Base-by-base conservation (phyloP, 2,113 vertebrate genomes). In the Elachura formosa region DNA sequence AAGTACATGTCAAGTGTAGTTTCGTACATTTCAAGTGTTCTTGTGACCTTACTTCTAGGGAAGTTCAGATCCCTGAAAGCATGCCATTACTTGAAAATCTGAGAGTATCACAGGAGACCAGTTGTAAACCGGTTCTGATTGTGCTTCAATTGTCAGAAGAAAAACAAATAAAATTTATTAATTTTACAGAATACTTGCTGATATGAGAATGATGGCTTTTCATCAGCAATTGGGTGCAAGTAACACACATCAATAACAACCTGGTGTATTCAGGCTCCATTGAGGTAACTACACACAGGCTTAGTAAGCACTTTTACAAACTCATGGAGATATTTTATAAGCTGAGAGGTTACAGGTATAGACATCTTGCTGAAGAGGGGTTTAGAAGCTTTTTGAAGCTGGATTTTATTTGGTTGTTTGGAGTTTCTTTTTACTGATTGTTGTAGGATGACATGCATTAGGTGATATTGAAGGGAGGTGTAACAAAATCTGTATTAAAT, bases 1-100 rank as follows among this genome's bases (percentile, higher is more conserved):
- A 84, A n/a, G n/a, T n/a, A n/a, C n/a, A 82, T 78, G 34, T 56
- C 85, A 83, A 76, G 11, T 78, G 93, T 36, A 43, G 33, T 34
- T 76, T 76, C 6, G 2, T 62, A 10, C 4, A 3, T 58, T 76
- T 62, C 19, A 73, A 83, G 8, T 54, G 22, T 17, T 86, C 55
- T 38, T 62, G 43, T 84, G 66, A 91, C 56, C 29, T 79, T 78
- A 43, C 36, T 33, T 26, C 28, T 41, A 72, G 49, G 19, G 76
- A 89, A 87, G 28, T 49, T 61, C 25, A 66, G 11, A 7, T 61
- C 62, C 58, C 83, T 49, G 29, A 64, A 93, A 73, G 31, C 15
- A 12, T n/a, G 26, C 5, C 4, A 7, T 45, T 36, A n/a, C 40
- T 48, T 45, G 33, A 93, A 75, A 87, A 89, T 49, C 26, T 56